phyloP scores from a whole-genome alignment of 2,113 vertebrate genomes.

The Varanus salvator region DNA sequence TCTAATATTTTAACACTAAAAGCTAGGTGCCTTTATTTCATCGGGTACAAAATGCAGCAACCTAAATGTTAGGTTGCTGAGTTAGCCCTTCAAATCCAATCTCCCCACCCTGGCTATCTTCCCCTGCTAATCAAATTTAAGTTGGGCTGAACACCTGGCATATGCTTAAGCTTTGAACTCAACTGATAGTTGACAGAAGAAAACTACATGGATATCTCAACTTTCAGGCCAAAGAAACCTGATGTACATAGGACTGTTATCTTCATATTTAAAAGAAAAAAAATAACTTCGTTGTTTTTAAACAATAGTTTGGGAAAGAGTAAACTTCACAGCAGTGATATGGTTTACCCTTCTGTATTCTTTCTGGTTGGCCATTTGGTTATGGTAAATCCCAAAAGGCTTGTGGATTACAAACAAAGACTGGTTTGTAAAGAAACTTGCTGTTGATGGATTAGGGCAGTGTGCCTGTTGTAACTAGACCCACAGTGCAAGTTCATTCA shows the following conservation, averaged over 20 bases:
- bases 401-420: constrained; percentile 85
- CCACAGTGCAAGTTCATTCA: constrained; percentile 76
- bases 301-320: constrained; percentile 45
- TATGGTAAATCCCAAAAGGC: constrained; percentile 76
- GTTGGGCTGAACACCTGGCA: constrained; percentile 10
- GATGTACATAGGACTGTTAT: constrained; percentile 50
- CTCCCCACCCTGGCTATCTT: constrained; percentile 20
- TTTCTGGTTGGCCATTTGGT: constrained; percentile 67
- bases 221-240: background rate
- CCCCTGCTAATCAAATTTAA: constrained; percentile 40
- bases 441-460: constrained; percentile 82
- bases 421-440: constrained; percentile 83
- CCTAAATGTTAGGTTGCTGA: constrained; percentile 24
- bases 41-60: constrained; percentile 28
- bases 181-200: constrained; percentile 1
- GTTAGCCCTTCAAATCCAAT: constrained; percentile 11
- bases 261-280: background rate
- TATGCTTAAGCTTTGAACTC: constrained; percentile 35
- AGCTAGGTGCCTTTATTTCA: constrained; percentile 39
- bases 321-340: constrained; percentile 57
- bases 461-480: constrained; percentile 76
- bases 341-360: constrained; percentile 46
- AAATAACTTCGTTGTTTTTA: background rate
- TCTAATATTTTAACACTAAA: constrained; percentile 62
- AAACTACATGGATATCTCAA: constrained; percentile 14